Conservation (phyloP, 1,140 invertebrate species). For the Schlechtendalia chinensis region DNA sequence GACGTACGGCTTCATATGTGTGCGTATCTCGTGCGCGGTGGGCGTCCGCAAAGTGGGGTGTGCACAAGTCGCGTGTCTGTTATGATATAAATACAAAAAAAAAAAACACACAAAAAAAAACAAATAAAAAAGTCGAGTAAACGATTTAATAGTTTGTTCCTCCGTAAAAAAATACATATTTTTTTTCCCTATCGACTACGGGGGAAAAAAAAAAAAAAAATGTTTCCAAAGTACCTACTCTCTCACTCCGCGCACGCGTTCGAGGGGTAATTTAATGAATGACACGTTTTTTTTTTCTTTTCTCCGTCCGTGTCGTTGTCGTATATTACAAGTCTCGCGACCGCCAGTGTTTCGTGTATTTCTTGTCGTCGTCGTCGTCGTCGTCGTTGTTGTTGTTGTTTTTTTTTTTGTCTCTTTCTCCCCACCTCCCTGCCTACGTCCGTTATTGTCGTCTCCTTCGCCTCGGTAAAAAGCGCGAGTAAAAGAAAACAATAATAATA, state of each 20-base stretch:
- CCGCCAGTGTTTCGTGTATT: slow-evolving; percentile 30
- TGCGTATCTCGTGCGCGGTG: background rate
- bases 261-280: slow-evolving; percentile 45
- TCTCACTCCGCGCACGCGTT: background rate
- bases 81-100: slow-evolving; percentile 3
- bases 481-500: background rate
- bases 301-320: background rate
- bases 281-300: slow-evolving; percentile 28
- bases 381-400: too few species aligned
- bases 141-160: slow-evolving; percentile 49
- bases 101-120: slow-evolving; percentile 10
- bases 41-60: slow-evolving; percentile 42
- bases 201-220: slow-evolving; percentile 10
- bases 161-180: slow-evolving; percentile 41
- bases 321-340: background rate
- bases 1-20: background rate
- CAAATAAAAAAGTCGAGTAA: slow-evolving; percentile 46
- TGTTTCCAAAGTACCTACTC: slow-evolving; percentile 35
- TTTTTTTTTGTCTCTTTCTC: background rate
- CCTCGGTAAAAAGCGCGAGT: background rate
- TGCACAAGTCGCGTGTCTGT: slow-evolving; percentile 45
- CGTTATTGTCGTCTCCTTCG: background rate
- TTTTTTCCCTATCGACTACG: slow-evolving; percentile 9
- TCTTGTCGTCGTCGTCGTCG: background rate
- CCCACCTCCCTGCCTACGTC: too few species aligned